A percentile compares a stretch with the other conserved stretches of the same genome.
Conservation (phyloP, 1,140 invertebrate genomes). For the Spodoptera litura region DNA sequence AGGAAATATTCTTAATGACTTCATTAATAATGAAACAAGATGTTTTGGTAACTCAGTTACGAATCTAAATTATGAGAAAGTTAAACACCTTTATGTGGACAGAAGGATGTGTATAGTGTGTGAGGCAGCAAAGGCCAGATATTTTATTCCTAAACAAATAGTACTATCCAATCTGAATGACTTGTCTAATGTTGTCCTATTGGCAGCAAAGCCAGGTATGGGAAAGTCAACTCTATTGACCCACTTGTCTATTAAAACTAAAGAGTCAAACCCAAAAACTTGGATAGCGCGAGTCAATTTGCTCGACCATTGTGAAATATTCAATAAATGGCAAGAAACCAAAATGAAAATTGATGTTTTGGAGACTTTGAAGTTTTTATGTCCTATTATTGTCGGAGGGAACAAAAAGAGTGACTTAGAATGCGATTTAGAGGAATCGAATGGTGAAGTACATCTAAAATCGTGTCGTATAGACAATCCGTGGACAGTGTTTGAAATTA, state of each 20-base stretch:
- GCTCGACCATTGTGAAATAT: conserved; percentile 11
- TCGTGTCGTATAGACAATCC: background rate
- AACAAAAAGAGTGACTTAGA: background rate
- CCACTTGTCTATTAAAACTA: conserved; percentile 35
- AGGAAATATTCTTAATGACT: conserved; percentile 18
- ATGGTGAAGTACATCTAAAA: background rate
- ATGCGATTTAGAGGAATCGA: background rate
- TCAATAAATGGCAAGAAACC: conserved; percentile 21
- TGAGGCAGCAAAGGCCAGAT: too few species aligned
- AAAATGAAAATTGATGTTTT: conserved; percentile 6
- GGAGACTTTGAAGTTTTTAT: conserved; percentile 31
- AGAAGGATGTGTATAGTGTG: background rate
- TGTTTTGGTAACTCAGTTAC: background rate
- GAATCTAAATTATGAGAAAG: conserved; percentile 23
- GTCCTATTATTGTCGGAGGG: background rate
- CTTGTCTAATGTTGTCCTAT: background rate
- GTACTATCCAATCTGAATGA: background rate
- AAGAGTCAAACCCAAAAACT: background rate
- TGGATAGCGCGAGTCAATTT: conserved; percentile 40
- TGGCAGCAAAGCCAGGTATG: conserved; percentile 29
- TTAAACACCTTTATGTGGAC: conserved; percentile 23
- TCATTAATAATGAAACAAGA: conserved; percentile 16
- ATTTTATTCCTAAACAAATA: background rate
- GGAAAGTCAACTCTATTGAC: conserved; percentile 43
- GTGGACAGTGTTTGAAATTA: conserved; percentile 17